Base-by-base conservation (phyloP, 2,888 invertebrate genomes). In the Eupithecia subumbrata region DNA sequence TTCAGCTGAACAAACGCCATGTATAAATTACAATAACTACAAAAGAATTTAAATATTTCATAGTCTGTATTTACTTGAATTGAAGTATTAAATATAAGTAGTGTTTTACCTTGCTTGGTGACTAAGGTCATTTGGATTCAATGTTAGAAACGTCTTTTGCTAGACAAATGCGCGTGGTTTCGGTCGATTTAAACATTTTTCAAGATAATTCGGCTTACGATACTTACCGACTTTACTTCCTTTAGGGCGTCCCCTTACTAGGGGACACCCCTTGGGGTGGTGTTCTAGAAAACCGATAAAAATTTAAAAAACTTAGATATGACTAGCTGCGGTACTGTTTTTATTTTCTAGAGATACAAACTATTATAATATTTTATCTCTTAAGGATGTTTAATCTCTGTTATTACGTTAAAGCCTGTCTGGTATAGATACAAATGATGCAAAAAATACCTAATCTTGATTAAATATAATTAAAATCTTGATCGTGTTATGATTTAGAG, bases 21-120 rank as follows among this genome's bases (percentile, higher is more conserved):
- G 67, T 72, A 66, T 76, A 83, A 87, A 88, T 87, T 85, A 76
- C 79, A 78, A 81, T 68, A 43, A 45, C 11, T 76, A 87, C 85
- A 87, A 89, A 86, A 87, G 85, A 87, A 87, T 88, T 86, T 84
- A 81, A 86, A 87, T 86, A 70, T 69, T 34, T 16, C 67, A 25
- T 45, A 52, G 34, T 74, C 40, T 52, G n/a, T 71, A 64, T 71
- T 56, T 40, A 68, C 45, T 43, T 43, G 5, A 22, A 30, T 34
- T 69, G 37, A n/a, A 18, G n/a, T 34, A 12, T 69, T 68, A 70
- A 73, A 40, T 40, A 40, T 9, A 60, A 56, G 48, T 67, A 56
- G 63, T 67, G 14, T 70, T 72, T 70, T 73, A 67, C 73, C 73
- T 76, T 73, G 73, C 67, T 64, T 66, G 71, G 64, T 67, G 8